These are phyloP conservation scores for rat (Rattus norvegicus) DNA, from an alignment of 2,113 vertebrate species.

Conservation along the genomic window DNA sequence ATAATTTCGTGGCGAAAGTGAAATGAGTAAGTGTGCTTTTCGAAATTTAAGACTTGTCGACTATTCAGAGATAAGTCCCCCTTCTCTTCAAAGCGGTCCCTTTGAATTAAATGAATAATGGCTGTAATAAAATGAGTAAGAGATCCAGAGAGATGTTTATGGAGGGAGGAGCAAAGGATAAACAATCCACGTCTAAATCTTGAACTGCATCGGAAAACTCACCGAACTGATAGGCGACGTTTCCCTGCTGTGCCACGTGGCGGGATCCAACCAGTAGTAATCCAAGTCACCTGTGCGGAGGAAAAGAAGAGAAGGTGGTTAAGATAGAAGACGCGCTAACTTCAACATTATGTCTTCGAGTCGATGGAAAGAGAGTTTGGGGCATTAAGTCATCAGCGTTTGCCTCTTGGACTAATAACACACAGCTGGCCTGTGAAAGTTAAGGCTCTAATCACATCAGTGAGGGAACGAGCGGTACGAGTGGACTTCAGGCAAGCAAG, in stretches of 20 bases:
- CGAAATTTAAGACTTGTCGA: slow-evolving; percentile 36
- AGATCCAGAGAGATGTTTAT: neutral
- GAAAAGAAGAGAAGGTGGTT: slow-evolving; percentile 72
- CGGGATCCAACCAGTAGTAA: slow-evolving; percentile 97
- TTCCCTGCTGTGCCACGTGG: slow-evolving; percentile 97
- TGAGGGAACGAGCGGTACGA: neutral
- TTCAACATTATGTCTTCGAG: neutral
- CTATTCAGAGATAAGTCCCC: neutral
- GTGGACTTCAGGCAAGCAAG: neutral
- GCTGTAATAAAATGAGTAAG: neutral
- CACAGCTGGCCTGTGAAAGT: neutral
- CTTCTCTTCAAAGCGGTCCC: neutral
- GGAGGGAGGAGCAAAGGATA: neutral
- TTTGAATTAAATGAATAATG: slow-evolving; percentile 27
- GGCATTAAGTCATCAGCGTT: neutral
- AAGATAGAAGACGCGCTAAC: neutral
- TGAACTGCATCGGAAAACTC: slow-evolving; percentile 72
- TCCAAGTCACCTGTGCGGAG: slow-evolving; percentile 95
- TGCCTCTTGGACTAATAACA: neutral
- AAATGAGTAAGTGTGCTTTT: neutral
- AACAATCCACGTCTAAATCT: neutral
- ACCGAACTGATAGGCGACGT: slow-evolving; percentile 91
- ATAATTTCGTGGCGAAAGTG: neutral
- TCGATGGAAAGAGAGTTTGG: neutral
- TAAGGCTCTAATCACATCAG: neutral